These are phyloP conservation scores for Melanchra persicariae DNA, from an alignment of 2,888 invertebrate species.

Conservation along the genomic window DNA sequence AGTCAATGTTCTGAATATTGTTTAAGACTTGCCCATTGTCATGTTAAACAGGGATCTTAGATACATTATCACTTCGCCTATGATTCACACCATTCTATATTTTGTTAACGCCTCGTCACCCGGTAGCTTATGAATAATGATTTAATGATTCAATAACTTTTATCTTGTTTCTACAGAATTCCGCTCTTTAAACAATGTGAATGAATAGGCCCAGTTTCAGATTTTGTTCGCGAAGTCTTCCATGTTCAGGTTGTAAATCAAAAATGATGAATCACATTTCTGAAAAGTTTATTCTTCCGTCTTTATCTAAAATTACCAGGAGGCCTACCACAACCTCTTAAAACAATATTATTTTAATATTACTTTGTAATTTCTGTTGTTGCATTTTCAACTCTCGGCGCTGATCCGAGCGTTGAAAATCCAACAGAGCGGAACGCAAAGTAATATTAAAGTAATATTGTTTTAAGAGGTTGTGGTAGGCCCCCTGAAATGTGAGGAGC, in stretches of 20 bases:
- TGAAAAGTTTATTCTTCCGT: conserved; percentile 10
- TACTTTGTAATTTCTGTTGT: too few relatives aligned
- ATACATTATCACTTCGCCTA: conserved; percentile 15
- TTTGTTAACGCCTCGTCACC: conserved; percentile 18
- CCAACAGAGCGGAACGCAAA: too few relatives aligned
- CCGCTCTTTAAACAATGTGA: conserved; percentile 17
- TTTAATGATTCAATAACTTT: conserved; percentile 15
- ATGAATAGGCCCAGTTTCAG: background rate
- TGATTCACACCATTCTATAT: conserved; percentile 28
- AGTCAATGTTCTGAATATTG: background rate
- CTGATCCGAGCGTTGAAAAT: too few relatives aligned
- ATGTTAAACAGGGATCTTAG: conserved; percentile 16
- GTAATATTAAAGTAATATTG: too few relatives aligned
- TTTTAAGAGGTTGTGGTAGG: too few relatives aligned
- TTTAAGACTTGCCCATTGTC: conserved; percentile 7
- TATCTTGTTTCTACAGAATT: conserved; percentile 25
- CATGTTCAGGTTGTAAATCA: conserved; percentile 20
- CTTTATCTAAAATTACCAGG: conserved; percentile 24
- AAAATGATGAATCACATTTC: conserved; percentile 24
- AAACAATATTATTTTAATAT: too few relatives aligned
- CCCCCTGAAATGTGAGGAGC: background rate
- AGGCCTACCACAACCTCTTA: too few relatives aligned
- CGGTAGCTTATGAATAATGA: conserved; percentile 15
- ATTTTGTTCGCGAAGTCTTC: background rate
- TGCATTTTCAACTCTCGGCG: too few relatives aligned